Evolutionary conservation across 2,113 vertebrate species (phyloP).

Genomic region (Peromyscus californicus): DNA sequence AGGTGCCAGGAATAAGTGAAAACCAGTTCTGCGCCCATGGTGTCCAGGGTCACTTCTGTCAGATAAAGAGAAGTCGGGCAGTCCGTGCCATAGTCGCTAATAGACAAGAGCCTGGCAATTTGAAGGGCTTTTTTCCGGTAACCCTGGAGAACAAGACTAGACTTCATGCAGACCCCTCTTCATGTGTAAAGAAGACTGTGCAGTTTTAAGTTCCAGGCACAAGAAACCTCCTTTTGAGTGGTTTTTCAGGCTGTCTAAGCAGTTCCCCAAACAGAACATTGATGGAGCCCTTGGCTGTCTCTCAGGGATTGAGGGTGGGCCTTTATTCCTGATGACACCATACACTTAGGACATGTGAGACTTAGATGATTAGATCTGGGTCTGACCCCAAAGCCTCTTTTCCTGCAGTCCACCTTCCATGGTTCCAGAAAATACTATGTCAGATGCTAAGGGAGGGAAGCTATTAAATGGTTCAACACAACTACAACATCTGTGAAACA

Average conservation of each 20-base stretch:
- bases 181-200: not conserved
- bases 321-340: not conserved
- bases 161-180: not conserved
- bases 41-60: not conserved
- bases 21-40: not conserved
- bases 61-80: not conserved
- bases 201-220: not conserved
- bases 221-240: not conserved
- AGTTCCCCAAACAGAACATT: not conserved
- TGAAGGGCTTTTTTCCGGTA: not conserved
- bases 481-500: not conserved
- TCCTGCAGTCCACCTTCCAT: not conserved
- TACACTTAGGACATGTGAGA: not conserved
- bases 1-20: conserved; percentile 11
- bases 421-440: not conserved
- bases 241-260: not conserved
- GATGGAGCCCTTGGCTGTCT: not conserved
- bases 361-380: not conserved
- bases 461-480: not conserved
- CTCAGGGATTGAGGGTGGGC: not conserved
- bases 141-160: not conserved
- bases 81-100: not conserved
- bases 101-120: not conserved
- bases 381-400: not conserved
- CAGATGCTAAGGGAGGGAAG: not conserved